Percentiles rank a stretch among this genome's conserved stretches.
phyloP scores from a whole-genome alignment of 2,888 invertebrate genomes.

The Phyto melanocephala region DNA sequence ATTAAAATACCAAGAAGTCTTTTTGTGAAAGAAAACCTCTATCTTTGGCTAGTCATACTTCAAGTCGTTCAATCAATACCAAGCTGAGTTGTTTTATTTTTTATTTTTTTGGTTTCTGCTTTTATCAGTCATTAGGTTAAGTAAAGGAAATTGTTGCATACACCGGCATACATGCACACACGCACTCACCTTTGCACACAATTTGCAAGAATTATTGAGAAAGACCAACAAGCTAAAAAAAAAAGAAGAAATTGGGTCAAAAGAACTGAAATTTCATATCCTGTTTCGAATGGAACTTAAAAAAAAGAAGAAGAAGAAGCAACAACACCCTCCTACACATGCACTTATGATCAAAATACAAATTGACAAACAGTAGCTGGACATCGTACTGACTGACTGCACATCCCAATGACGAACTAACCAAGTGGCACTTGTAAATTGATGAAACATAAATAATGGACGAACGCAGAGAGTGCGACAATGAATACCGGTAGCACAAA shows the following conservation, averaged over 20 bases:
- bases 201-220: conserved; percentile 4
- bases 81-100: neutral
- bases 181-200: neutral
- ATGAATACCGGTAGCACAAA: conserved; percentile 44
- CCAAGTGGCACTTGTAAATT: neutral
- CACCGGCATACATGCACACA: neutral
- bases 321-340: neutral
- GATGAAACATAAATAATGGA: conserved; percentile 44
- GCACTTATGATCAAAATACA: neutral
- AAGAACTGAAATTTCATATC: conserved; percentile 49
- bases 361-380: conserved; percentile 25
- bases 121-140: conserved; percentile 9
- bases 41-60: neutral
- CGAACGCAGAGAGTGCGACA: conserved; percentile 8
- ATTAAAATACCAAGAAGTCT: neutral
- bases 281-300: conserved; percentile 45
- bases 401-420: neutral
- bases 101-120: neutral
- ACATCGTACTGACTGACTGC: neutral
- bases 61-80: neutral
- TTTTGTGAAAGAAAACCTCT: neutral
- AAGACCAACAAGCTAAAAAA: neutral
- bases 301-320: neutral
- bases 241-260: conserved; percentile 39
- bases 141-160: neutral